A percentile compares a stretch with the other conserved stretches of the same genome.
Evolutionary conservation across 2,888 invertebrate genomes (phyloP).

Genomic region (Apotomis capreana): DNA sequence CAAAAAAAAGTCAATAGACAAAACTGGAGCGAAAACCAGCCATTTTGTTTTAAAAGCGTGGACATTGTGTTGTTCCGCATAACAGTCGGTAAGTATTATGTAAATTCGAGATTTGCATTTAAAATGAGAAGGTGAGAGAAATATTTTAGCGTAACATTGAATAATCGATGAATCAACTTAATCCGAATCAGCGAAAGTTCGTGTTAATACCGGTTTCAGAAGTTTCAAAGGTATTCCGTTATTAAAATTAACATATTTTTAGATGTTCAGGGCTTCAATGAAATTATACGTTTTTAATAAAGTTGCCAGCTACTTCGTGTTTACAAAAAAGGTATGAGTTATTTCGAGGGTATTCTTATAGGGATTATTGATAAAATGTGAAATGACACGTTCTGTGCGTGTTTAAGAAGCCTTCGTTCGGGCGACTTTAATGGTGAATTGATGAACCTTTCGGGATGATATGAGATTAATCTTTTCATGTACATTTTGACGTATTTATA

Average conservation of each 20-base stretch:
- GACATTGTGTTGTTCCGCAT: slow-evolving; percentile 28
- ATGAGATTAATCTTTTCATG: too few relatives aligned
- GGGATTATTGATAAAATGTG: too few relatives aligned
- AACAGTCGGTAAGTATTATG: slow-evolving; percentile 37
- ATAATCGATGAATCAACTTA: slow-evolving; percentile 43
- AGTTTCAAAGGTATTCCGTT: slow-evolving; percentile 28
- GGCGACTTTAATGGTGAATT: too few relatives aligned
- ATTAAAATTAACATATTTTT: slow-evolving; percentile 38
- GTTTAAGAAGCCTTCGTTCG: too few relatives aligned
- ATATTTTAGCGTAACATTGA: slow-evolving; percentile 42
- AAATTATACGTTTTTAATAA: background rate
- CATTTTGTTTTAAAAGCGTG: slow-evolving; percentile 33
- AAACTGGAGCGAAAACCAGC: slow-evolving; percentile 17
- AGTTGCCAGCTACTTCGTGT: background rate
- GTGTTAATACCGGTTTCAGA: slow-evolving; percentile 42
- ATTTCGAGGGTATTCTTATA: too few relatives aligned
- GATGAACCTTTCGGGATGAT: too few relatives aligned
- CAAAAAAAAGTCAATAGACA: slow-evolving; percentile 1
- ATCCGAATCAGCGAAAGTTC: slow-evolving; percentile 62
- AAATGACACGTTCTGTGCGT: too few relatives aligned
- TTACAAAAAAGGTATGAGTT: background rate
- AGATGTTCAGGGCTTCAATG: slow-evolving; percentile 5
- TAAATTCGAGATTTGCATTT: slow-evolving; percentile 38
- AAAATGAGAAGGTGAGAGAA: slow-evolving; percentile 38
- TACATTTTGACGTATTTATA: too few relatives aligned